Evolutionary conservation across 2,113 vertebrate species (phyloP).

Genomic region (Kryptolebias marmoratus): DNA sequence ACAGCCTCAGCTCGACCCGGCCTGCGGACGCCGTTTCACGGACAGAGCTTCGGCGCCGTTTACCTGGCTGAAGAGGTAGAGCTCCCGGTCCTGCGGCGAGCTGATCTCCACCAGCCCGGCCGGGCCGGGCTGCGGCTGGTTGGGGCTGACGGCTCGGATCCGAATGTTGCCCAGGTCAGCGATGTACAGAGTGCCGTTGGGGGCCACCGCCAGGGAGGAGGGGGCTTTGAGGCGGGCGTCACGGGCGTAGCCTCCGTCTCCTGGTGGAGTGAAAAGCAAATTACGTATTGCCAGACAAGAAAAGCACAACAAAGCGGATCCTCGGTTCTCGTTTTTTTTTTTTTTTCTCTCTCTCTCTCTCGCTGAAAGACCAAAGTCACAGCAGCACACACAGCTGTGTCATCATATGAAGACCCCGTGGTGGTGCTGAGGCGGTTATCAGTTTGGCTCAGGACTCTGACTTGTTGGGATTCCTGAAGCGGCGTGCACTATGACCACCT

Average conservation of each 20-base stretch:
- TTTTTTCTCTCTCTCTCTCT: not conserved
- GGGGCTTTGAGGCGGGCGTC: conserved; percentile 95
- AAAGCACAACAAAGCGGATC: conserved; percentile 3
- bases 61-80: conserved; percentile 91
- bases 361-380: conserved; percentile 14
- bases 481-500: conserved; percentile 56
- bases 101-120: conserved; percentile 89
- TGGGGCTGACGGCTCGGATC: conserved; percentile 89
- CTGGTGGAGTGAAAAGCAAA: conserved; percentile 69
- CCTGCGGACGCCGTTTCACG: not conserved
- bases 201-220: conserved; percentile 91
- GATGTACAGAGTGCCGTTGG: conserved; percentile 91
- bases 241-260: conserved; percentile 94
- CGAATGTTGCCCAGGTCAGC: conserved; percentile 95
- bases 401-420: conserved; percentile 41
- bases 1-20: not conserved
- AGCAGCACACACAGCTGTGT: conserved; percentile 14
- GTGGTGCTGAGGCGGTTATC: conserved; percentile 57
- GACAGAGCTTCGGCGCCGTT: not conserved
- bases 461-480: conserved; percentile 45
- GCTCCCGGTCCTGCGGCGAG: conserved; percentile 92
- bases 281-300: conserved; percentile 29
- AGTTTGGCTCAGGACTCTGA: conserved; percentile 56
- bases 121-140: conserved; percentile 87
- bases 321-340: too few relatives aligned